phyloP scores from a whole-genome alignment of 64 coral and sea anemone genomes.

The Montipora sp. region DNA sequence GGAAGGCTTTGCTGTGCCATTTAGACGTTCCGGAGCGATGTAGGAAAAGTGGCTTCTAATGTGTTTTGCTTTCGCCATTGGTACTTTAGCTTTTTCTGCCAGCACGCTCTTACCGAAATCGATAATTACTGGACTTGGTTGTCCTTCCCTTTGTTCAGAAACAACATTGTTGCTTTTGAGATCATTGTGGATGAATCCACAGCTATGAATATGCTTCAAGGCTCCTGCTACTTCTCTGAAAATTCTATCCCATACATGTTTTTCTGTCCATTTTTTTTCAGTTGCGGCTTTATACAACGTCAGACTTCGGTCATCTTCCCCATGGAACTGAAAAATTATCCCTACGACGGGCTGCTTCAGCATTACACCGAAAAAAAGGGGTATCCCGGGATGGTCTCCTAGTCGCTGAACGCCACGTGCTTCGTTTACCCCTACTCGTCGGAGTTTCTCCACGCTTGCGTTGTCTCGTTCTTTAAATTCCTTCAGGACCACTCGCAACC shows the following conservation, averaged over 20 bases:
- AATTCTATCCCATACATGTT: constrained; percentile 15
- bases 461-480: constrained; percentile 8
- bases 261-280: not conserved
- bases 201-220: constrained; percentile 21
- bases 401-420: not conserved
- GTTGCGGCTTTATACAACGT: constrained; percentile 64
- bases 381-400: constrained; percentile 35
- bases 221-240: constrained; percentile 18
- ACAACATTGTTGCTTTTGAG: constrained; percentile 51
- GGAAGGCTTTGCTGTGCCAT: not conserved
- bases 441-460: not conserved
- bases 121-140: not conserved
- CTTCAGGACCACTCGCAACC: not conserved
- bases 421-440: not conserved
- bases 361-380: constrained; percentile 51
- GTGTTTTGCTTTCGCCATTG: not conserved
- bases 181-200: constrained; percentile 35
- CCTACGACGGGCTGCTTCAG: constrained; percentile 18
- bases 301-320: constrained; percentile 8
- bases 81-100: not conserved
- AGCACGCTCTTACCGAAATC: not conserved
- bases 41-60: not conserved
- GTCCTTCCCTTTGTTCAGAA: not conserved
- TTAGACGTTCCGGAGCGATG: not conserved
- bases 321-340: constrained; percentile 42